A percentile compares a stretch with the other conserved stretches of the same genome.
Evolutionary conservation across 2,888 invertebrate genomes (phyloP).

Genomic region (Tenthredo livida): DNA sequence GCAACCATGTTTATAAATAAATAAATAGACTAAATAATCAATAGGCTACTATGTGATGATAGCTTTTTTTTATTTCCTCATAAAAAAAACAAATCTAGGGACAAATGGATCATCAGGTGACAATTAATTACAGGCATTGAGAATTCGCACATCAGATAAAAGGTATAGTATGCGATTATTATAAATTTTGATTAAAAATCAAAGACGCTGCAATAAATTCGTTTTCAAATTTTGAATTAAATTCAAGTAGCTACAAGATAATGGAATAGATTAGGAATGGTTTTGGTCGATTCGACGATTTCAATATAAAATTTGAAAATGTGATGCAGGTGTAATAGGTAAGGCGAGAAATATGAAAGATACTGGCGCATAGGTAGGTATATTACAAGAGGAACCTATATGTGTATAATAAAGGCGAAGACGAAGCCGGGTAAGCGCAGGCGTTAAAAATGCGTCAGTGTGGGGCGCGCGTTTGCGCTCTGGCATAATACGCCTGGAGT

Average conservation of each 20-base stretch:
- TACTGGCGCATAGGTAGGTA: constrained; percentile 22
- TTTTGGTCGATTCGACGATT: background rate
- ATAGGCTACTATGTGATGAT: background rate
- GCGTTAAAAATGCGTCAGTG: constrained; percentile 55
- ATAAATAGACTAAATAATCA: background rate
- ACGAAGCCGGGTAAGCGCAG: constrained; percentile 56
- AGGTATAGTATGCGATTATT: no score
- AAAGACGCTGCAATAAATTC: background rate
- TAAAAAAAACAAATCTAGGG: background rate
- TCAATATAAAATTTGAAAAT: background rate
- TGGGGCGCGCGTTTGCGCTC: constrained; percentile 63
- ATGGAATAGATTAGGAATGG: no score
- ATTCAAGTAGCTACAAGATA: no score
- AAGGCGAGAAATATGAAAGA: constrained; percentile 26
- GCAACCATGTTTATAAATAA: background rate
- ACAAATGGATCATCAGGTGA: background rate
- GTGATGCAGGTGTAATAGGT: background rate
- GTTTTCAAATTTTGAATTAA: background rate
- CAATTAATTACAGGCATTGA: background rate
- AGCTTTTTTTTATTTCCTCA: background rate
- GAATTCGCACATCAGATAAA: background rate
- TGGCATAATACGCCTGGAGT: constrained; percentile 28
- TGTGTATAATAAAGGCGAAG: background rate
- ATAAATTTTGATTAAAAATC: background rate
- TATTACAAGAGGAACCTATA: background rate